Percentiles rank a stretch among this genome's conserved stretches.
Conservation (phyloP, 2,797 vertebrate species). For the Cirrhinus molitorella region DNA sequence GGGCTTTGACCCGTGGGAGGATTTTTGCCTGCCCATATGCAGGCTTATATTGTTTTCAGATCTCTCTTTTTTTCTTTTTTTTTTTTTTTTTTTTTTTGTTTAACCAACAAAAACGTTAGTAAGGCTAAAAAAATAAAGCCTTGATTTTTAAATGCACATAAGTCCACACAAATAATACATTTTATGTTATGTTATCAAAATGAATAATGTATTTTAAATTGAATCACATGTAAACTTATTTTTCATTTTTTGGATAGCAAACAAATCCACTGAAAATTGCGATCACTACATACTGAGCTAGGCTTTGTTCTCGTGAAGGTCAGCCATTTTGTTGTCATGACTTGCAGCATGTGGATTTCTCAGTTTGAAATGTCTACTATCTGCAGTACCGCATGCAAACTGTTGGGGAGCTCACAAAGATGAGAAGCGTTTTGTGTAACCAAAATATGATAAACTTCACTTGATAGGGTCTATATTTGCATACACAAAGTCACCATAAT, state of each 20-base stretch:
- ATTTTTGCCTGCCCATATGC: neutral
- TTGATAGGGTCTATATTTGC: neutral
- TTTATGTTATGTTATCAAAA: neutral
- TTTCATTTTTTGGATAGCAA: neutral
- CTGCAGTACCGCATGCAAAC: constrained; percentile 34
- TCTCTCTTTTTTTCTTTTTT: too few relatives aligned
- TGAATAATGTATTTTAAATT: neutral
- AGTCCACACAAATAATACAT: neutral
- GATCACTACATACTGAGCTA: neutral
- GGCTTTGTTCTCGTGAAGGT: neutral
- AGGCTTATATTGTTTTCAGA: neutral
- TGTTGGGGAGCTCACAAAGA: constrained; percentile 19
- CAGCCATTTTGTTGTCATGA: constrained; percentile 66
- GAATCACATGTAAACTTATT: neutral
- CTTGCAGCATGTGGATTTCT: constrained; percentile 28
- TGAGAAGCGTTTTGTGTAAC: neutral
- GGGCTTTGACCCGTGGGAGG: constrained; percentile 3
- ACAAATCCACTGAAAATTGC: neutral
- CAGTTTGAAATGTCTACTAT: constrained; percentile 39
- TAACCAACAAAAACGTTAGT: neutral
- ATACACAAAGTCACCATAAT: neutral
- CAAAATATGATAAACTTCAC: neutral
- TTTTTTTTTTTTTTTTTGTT: too few relatives aligned
- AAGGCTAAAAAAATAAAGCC: neutral
- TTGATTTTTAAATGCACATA: neutral